Percentiles rank a stretch among this genome's conserved stretches.
Conservation (phyloP, 2,797 vertebrate species). For the Rhadinocentrus ornatus region DNA sequence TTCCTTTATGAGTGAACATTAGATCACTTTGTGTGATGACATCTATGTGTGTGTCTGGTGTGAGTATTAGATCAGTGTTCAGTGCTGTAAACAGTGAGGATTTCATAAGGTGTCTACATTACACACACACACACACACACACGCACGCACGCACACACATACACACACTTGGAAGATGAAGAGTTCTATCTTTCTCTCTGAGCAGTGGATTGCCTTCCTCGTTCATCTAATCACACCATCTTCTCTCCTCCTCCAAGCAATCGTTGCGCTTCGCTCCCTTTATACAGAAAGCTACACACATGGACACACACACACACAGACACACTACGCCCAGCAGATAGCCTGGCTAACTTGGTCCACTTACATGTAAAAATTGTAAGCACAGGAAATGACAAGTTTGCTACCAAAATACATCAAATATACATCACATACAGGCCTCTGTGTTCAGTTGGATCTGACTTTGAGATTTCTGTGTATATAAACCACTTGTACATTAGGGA, state of each 20-base stretch:
- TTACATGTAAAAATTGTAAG: constrained; percentile 41
- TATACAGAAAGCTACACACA: constrained; percentile 47
- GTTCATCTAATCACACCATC: constrained; percentile 82
- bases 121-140: constrained; percentile 40
- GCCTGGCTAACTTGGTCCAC: constrained; percentile 44
- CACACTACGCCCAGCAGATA: constrained; percentile 27
- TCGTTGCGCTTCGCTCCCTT: constrained; percentile 65
- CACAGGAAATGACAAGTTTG: constrained; percentile 17
- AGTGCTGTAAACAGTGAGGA: constrained; percentile 72
- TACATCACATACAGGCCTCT: constrained; percentile 4
- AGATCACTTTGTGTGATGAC: constrained; percentile 64
- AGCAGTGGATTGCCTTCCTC: constrained; percentile 79
- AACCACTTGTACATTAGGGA: constrained; percentile 4
- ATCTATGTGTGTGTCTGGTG: constrained; percentile 28
- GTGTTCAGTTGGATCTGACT: neutral
- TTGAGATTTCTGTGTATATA: constrained; percentile 6
- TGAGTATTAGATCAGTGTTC: constrained; percentile 74
- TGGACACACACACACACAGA: constrained; percentile 18
- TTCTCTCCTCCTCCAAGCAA: constrained; percentile 81
- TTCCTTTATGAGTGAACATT: constrained; percentile 59
- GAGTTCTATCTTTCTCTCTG: constrained; percentile 78
- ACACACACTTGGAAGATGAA: constrained; percentile 69
- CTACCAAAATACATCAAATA: constrained; percentile 20
- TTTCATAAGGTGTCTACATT: constrained; percentile 72
- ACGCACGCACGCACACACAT: constrained; percentile 34